Percentiles rank a stretch among this genome's conserved stretches.
Conservation (phyloP, 2,113 vertebrate genomes). For the Crotalus tigris region DNA sequence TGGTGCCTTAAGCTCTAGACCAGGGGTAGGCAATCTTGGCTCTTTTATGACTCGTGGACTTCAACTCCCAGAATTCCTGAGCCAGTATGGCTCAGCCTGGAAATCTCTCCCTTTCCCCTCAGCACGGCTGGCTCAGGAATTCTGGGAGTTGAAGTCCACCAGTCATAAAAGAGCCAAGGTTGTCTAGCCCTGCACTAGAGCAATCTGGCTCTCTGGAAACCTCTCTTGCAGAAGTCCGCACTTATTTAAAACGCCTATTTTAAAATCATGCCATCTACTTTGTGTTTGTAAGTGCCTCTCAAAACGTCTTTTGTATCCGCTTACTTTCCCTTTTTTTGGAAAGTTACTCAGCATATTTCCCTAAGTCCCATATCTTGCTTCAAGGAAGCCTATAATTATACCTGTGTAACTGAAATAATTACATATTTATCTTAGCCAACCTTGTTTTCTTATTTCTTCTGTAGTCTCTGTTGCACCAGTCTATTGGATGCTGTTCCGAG, state of each 20-base stretch:
- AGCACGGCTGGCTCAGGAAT: too few relatives aligned
- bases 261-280: not conserved
- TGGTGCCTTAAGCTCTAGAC: not conserved
- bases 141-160: too few relatives aligned
- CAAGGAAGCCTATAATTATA: not conserved
- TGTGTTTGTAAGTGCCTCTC: not conserved
- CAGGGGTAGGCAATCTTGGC: too few relatives aligned
- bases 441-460: not conserved
- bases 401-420: not conserved
- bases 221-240: not conserved
- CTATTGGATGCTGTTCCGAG: not conserved
- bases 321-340: not conserved
- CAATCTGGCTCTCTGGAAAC: not conserved
- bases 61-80: too few relatives aligned
- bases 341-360: not conserved
- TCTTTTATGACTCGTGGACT: too few relatives aligned
- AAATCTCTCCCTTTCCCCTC: too few relatives aligned
- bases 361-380: not conserved
- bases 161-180: too few relatives aligned
- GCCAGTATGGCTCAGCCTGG: too few relatives aligned
- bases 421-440: not conserved
- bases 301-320: not conserved
- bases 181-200: not conserved
- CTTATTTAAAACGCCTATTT: not conserved
- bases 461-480: not conserved